Evolutionary conservation across 2,888 invertebrate species (phyloP).

Genomic region (Cerceris ruficornis): DNA sequence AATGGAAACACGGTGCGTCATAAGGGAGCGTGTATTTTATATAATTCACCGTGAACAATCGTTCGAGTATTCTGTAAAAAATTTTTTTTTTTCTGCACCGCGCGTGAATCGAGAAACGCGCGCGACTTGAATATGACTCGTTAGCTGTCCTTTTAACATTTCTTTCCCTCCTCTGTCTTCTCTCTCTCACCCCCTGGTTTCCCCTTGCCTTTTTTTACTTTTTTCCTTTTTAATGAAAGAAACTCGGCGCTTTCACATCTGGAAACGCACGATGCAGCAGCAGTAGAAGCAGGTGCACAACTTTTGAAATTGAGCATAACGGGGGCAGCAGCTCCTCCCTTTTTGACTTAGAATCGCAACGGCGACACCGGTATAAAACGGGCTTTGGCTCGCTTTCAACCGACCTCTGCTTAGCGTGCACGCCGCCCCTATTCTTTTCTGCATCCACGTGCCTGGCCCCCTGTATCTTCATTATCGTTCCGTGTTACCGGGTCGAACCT

Average conservation of each 20-base stretch:
- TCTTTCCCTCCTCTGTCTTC: not conserved
- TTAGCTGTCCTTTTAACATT: conserved; percentile 7
- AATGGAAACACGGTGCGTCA: not conserved
- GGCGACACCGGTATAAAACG: conserved; percentile 44
- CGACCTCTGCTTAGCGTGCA: conserved; percentile 4
- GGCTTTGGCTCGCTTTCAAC: conserved; percentile 52
- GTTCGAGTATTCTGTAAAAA: conserved; percentile 13
- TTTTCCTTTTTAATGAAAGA: conserved; percentile 34
- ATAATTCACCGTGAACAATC: conserved; percentile 26
- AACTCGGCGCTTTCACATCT: conserved; percentile 40
- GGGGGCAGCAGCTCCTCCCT: conserved; percentile 29
- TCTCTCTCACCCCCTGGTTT: not conserved
- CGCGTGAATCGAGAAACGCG: not conserved
- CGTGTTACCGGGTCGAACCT: conserved; percentile 29
- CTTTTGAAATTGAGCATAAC: conserved; percentile 52
- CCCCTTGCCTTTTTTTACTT: not conserved
- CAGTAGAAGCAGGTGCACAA: conserved; percentile 41
- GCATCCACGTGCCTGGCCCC: not conserved
- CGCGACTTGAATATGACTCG: conserved; percentile 13
- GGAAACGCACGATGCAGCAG: conserved; percentile 25
- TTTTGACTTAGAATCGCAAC: conserved; percentile 11
- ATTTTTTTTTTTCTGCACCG: conserved; percentile 19
- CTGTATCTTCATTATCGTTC: conserved; percentile 37
- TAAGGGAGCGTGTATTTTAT: conserved; percentile 10
- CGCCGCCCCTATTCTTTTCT: conserved; percentile 27